Percentiles rank a stretch among this genome's conserved stretches.
These are phyloP conservation scores for Myotis lucifugus DNA, from an alignment of 2,113 vertebrate genomes.

Conservation along the genomic window DNA sequence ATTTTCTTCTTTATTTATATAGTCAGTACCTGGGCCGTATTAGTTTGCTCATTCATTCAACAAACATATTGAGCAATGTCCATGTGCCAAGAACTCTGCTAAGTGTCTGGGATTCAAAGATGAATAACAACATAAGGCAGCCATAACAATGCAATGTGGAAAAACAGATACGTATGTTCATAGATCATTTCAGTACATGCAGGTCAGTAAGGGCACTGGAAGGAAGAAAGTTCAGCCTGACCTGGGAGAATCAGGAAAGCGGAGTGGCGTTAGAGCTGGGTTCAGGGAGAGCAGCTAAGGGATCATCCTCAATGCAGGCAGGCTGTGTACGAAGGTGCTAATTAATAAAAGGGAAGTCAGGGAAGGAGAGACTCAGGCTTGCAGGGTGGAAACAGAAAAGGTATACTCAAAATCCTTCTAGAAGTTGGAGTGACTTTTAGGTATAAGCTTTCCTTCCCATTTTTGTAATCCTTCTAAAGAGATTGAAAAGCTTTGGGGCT, in stretches of 20 bases:
- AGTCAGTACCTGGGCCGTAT: not conserved
- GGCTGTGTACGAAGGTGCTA: not conserved
- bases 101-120: not conserved
- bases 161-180: not conserved
- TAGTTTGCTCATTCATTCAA: not conserved
- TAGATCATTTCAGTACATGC: not conserved
- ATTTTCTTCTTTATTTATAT: not conserved
- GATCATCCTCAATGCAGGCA: not conserved
- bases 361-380: not conserved
- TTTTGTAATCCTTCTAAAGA: not conserved
- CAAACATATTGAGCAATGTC: not conserved
- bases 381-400: not conserved
- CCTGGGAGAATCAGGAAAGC: not conserved
- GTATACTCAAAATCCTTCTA: not conserved
- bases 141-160: not conserved
- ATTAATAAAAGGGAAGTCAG: not conserved
- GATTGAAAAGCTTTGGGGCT: not conserved
- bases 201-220: not conserved
- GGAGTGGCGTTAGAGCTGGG: not conserved
- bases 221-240: not conserved
- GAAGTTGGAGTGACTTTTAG: not conserved
- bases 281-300: not conserved
- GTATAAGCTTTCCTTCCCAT: not conserved
- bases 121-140: not conserved
- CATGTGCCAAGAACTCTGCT: not conserved